Conservation (phyloP, 2,797 vertebrate species). For the Dipus sagitta region DNA sequence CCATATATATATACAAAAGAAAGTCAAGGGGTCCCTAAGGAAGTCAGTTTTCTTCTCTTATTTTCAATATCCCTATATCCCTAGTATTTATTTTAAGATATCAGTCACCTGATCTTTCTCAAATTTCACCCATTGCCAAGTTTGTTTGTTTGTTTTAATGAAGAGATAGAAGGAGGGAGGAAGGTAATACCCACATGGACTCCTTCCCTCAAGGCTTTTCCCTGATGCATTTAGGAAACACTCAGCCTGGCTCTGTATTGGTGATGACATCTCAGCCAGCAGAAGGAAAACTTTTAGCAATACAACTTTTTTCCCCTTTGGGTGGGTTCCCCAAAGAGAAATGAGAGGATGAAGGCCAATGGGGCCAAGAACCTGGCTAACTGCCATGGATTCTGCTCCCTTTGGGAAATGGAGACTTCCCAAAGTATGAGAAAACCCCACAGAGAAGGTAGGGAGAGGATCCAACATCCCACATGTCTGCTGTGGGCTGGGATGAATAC, state of each 20-base stretch:
- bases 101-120: background rate
- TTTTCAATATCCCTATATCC: background rate
- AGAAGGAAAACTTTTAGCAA: slow-evolving; percentile 83
- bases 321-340: slow-evolving; percentile 70
- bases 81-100: background rate
- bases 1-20: background rate
- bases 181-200: slow-evolving; percentile 46
- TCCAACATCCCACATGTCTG: slow-evolving; percentile 65
- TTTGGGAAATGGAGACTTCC: slow-evolving; percentile 83
- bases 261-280: slow-evolving; percentile 81
- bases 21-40: background rate
- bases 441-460: slow-evolving; percentile 18
- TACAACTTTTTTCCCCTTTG: slow-evolving; percentile 84
- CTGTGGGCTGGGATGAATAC: slow-evolving; percentile 64
- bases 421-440: slow-evolving; percentile 82
- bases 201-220: slow-evolving; percentile 61
- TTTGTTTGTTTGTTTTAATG: no score
- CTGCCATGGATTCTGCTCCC: slow-evolving; percentile 77
- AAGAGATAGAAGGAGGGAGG: slow-evolving; percentile 67
- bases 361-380: slow-evolving; percentile 81
- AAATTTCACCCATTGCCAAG: background rate
- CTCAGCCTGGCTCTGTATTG: slow-evolving; percentile 80
- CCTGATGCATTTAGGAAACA: slow-evolving; percentile 78
- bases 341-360: slow-evolving; percentile 79
- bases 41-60: background rate